These are phyloP conservation scores for Rhadinocentrus ornatus DNA, from an alignment of 2,797 vertebrate species.

Conservation along the genomic window DNA sequence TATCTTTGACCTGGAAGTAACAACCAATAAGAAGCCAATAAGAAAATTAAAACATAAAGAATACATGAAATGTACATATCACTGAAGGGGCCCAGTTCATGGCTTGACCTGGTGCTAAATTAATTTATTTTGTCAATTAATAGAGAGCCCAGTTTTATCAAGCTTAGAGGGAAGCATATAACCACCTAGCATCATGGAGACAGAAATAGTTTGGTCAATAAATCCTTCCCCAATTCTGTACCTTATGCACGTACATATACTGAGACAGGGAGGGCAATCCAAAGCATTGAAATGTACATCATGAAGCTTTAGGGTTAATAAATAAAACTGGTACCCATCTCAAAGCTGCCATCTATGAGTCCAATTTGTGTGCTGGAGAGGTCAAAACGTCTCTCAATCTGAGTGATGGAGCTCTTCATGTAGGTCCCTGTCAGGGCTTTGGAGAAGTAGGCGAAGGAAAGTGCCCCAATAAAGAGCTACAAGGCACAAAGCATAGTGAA, in stretches of 20 bases:
- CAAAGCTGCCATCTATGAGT: slow-evolving; percentile 92
- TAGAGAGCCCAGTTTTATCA: too few species aligned
- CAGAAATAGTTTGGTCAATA: too few species aligned
- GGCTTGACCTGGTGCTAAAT: too few species aligned
- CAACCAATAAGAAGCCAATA: too few species aligned
- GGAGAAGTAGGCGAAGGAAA: slow-evolving; percentile 88
- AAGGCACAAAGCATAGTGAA: slow-evolving; percentile 17
- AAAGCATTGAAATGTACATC: neutral
- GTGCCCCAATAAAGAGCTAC: slow-evolving; percentile 88
- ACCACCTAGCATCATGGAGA: too few species aligned
- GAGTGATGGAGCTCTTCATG: slow-evolving; percentile 93
- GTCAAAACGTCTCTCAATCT: slow-evolving; percentile 93
- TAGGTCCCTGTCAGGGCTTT: slow-evolving; percentile 90
- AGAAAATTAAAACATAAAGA: too few species aligned
- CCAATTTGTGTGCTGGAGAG: slow-evolving; percentile 88
- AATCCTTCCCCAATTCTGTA: neutral
- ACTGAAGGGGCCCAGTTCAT: too few species aligned
- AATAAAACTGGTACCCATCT: slow-evolving; percentile 85
- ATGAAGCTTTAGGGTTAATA: neutral
- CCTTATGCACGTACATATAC: neutral
- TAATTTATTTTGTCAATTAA: too few species aligned
- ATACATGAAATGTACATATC: too few species aligned
- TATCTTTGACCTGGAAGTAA: too few species aligned
- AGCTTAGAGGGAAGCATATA: too few species aligned
- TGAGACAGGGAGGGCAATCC: neutral